Percentiles rank a stretch among this genome's conserved stretches.
phyloP scores from a whole-genome alignment of 2,888 invertebrate species.

The Dioctria rufipes region DNA sequence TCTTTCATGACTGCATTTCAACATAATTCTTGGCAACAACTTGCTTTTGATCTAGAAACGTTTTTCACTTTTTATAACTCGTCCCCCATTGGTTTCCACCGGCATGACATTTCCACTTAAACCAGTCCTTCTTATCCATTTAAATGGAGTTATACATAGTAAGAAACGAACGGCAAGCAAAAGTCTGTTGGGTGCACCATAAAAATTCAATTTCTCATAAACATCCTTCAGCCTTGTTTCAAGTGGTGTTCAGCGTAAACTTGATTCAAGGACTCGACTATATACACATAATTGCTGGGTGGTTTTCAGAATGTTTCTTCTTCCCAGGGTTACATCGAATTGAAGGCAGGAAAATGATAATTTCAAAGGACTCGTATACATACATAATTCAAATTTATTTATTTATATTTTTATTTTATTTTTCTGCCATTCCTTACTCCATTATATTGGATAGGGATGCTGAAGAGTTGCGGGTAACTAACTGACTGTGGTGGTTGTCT shows the following conservation, averaged over 20 bases:
- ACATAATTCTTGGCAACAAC: constrained; percentile 2
- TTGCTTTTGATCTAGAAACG: not conserved
- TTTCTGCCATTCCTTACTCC: not conserved
- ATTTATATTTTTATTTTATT: not conserved
- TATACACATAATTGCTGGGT: constrained; percentile 6
- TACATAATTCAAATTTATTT: not conserved
- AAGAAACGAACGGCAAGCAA: not conserved
- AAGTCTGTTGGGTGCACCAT: constrained; percentile 5
- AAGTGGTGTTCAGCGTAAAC: not conserved
- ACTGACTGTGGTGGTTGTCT: no score
- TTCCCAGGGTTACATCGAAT: not conserved
- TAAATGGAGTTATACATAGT: not conserved
- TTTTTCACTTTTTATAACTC: not conserved
- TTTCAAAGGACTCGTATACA: constrained; percentile 1
- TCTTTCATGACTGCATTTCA: not conserved
- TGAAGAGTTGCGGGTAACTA: no score
- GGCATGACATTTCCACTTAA: not conserved
- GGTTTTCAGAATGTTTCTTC: not conserved
- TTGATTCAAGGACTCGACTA: constrained; percentile 4
- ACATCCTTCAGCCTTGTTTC: constrained; percentile 19
- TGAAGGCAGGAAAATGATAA: constrained; percentile 7
- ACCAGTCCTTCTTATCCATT: not conserved
- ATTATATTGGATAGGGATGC: not conserved
- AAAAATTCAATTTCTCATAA: constrained; percentile 29
- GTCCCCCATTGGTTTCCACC: not conserved